phyloP scores from a whole-genome alignment of 2,797 vertebrate genomes.

The Austrolebias charrua region DNA sequence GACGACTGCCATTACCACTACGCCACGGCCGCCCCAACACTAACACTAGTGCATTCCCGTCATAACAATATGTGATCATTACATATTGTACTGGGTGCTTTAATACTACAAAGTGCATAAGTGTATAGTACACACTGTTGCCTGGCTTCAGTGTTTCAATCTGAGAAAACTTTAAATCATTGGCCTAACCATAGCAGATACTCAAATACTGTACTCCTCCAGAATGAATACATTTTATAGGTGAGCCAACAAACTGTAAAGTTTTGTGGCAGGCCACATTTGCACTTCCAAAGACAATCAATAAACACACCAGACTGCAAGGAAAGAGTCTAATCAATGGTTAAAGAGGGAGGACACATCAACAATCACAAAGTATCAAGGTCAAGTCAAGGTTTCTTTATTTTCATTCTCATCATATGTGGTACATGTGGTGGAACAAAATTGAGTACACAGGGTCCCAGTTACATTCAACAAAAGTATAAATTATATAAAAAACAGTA shows the following conservation, averaged over 20 bases:
- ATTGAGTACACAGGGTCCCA: no score
- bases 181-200: conserved; percentile 8
- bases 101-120: not conserved
- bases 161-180: not conserved
- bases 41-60: no score
- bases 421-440: no score
- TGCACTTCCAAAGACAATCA: conserved; percentile 52
- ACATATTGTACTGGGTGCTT: not conserved
- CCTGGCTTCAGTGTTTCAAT: conserved; percentile 1
- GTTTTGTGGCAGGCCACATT: conserved; percentile 25
- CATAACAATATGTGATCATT: not conserved
- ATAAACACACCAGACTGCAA: conserved; percentile 58
- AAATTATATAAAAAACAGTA: no score
- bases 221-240: conserved; percentile 18
- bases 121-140: not conserved
- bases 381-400: no score
- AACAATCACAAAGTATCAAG: not conserved
- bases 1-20: no score
- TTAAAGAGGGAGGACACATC: conserved; percentile 34
- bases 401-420: no score
- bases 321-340: conserved; percentile 56
- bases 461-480: no score
- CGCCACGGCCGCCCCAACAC: no score
- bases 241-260: conserved; percentile 12
- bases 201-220: conserved; percentile 14